These are phyloP conservation scores for Lepidurus apus DNA, from an alignment of 1,140 invertebrate species.

Conservation along the genomic window DNA sequence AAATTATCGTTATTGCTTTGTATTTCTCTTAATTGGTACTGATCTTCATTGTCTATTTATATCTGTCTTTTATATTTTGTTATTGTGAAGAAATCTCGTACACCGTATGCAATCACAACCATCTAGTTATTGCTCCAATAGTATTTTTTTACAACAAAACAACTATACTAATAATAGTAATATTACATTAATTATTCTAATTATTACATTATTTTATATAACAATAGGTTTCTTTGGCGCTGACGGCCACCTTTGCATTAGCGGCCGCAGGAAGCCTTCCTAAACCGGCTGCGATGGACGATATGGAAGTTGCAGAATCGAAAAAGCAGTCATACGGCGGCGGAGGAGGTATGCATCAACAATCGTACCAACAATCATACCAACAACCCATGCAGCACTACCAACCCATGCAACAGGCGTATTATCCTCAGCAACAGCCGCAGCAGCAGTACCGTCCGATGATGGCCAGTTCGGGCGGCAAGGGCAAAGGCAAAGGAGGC, in stretches of 20 bases:
- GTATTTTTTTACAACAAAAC: too few species aligned
- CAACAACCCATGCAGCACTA: conserved; percentile 14
- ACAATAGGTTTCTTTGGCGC: neutral
- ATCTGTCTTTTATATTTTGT: too few species aligned
- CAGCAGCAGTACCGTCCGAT: neutral
- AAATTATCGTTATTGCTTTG: too few species aligned
- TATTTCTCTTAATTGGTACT: too few species aligned
- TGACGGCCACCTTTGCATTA: neutral
- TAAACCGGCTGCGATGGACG: neutral
- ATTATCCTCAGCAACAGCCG: conserved; percentile 10
- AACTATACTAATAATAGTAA: neutral
- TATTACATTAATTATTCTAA: neutral
- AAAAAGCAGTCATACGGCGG: conserved; percentile 5
- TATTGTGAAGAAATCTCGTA: too few species aligned
- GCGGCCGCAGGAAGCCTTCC: neutral
- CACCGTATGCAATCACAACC: too few species aligned
- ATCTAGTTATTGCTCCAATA: too few species aligned
- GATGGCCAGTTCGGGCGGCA: conserved; percentile 5
- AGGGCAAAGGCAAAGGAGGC: conserved; percentile 7
- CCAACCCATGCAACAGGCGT: conserved; percentile 12
- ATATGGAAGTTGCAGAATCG: neutral
- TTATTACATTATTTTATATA: neutral
- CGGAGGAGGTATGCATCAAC: neutral
- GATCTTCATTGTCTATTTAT: too few species aligned
- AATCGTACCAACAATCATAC: conserved; percentile 13